phyloP scores from a whole-genome alignment of 1,140 invertebrate genomes.

The Pogonomyrmex barbatus region DNA sequence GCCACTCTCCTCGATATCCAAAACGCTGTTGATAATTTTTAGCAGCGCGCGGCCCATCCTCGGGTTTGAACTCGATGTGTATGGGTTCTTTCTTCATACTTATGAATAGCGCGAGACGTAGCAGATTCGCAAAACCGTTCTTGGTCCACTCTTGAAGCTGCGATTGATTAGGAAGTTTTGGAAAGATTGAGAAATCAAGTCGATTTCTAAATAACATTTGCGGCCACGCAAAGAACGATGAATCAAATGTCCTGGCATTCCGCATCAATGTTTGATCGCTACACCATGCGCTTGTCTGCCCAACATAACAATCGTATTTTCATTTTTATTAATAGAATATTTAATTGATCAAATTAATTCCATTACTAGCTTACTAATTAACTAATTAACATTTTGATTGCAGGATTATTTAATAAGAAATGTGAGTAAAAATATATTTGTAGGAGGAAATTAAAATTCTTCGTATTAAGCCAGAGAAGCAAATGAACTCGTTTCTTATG shows the following conservation, averaged over 20 bases:
- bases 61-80: constrained; percentile 66
- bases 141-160: constrained; percentile 53
- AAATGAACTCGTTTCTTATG: neutral
- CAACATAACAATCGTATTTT: constrained; percentile 34
- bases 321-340: neutral
- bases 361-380: neutral
- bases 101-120: constrained; percentile 22
- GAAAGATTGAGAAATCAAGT: constrained; percentile 11
- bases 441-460: neutral
- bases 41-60: constrained; percentile 70
- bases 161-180: neutral
- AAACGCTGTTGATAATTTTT: constrained; percentile 65
- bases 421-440: neutral
- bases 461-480: neutral
- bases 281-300: constrained; percentile 42
- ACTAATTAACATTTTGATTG: constrained; percentile 3
- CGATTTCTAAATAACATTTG: constrained; percentile 1
- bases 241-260: constrained; percentile 55
- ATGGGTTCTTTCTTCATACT: constrained; percentile 35
- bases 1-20: constrained; percentile 68
- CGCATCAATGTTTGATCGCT: constrained; percentile 38
- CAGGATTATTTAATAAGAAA: neutral
- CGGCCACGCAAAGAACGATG: constrained; percentile 41
- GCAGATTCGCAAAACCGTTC: constrained; percentile 20
- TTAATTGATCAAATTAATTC: neutral